Conservation (phyloP, 2,113 vertebrate species). For the Nanger granti region DNA sequence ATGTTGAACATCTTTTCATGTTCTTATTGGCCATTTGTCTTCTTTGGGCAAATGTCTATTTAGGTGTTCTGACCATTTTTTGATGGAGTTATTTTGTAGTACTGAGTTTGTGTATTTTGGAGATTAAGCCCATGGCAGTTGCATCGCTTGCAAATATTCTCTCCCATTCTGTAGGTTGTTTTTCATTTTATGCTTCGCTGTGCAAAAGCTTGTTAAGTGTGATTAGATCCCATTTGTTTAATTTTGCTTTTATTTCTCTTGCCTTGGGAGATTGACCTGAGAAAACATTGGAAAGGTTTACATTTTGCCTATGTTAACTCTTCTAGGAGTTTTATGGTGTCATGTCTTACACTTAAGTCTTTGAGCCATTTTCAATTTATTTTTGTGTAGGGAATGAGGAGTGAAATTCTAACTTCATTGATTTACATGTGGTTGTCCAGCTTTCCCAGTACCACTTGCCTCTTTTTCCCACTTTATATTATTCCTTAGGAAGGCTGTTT, state of each 20-base stretch:
- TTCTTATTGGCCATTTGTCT: neutral
- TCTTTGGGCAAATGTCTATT: neutral
- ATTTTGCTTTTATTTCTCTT: neutral
- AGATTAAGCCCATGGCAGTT: neutral
- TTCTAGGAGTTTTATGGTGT: neutral
- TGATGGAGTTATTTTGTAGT: neutral
- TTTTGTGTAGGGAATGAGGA: neutral
- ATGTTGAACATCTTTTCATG: neutral
- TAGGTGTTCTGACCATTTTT: neutral
- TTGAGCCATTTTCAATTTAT: neutral
- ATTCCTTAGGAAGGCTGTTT: neutral
- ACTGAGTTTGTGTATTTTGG: neutral
- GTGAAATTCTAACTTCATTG: neutral
- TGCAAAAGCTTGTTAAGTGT: neutral
- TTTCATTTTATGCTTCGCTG: neutral
- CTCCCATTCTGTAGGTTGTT: neutral
- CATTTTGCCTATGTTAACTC: neutral
- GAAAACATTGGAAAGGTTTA: neutral
- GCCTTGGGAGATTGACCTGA: neutral
- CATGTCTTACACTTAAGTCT: neutral
- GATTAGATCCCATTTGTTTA: neutral
- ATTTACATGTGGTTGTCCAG: neutral
- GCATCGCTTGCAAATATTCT: neutral
- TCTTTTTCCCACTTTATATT: neutral
- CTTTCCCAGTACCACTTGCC: neutral